These are phyloP conservation scores for Apostichopus californicus DNA, from an alignment of 35 echinoderm and acorn worm genomes.

Conservation along the genomic window DNA sequence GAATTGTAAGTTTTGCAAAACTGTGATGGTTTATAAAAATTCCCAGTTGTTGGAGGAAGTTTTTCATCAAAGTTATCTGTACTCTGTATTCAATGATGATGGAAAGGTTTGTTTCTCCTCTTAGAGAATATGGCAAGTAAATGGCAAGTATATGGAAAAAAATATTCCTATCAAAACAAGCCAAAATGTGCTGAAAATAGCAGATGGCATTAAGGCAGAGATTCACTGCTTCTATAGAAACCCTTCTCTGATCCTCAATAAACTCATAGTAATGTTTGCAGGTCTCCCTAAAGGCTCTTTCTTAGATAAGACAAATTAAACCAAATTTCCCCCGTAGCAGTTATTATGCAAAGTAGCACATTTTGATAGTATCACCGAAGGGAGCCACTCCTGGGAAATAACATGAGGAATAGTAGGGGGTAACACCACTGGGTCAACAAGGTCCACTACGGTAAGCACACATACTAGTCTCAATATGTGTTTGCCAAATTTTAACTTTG, in stretches of 20 bases:
- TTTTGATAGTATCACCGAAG: slow-evolving; percentile 20
- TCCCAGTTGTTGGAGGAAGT: too few species aligned
- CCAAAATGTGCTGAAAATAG: too few species aligned
- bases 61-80: too few species aligned
- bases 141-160: too few species aligned
- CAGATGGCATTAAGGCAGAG: not conserved
- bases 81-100: too few species aligned
- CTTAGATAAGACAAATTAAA: slow-evolving; percentile 9
- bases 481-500: too few species aligned
- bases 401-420: not conserved
- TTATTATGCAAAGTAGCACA: slow-evolving; percentile 32
- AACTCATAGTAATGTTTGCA: not conserved
- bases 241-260: slow-evolving; percentile 3
- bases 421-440: not conserved
- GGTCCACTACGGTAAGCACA: not conserved
- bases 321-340: not conserved
- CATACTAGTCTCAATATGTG: too few species aligned
- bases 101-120: too few species aligned
- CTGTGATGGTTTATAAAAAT: too few species aligned
- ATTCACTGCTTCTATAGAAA: not conserved
- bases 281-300: not conserved
- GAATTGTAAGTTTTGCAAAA: too few species aligned
- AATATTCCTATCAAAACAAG: too few species aligned
- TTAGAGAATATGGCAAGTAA: too few species aligned
- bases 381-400: slow-evolving; percentile 45